These are phyloP conservation scores for Drosophila tropicalis DNA, from an alignment of 1,140 invertebrate species.

Conservation along the genomic window DNA sequence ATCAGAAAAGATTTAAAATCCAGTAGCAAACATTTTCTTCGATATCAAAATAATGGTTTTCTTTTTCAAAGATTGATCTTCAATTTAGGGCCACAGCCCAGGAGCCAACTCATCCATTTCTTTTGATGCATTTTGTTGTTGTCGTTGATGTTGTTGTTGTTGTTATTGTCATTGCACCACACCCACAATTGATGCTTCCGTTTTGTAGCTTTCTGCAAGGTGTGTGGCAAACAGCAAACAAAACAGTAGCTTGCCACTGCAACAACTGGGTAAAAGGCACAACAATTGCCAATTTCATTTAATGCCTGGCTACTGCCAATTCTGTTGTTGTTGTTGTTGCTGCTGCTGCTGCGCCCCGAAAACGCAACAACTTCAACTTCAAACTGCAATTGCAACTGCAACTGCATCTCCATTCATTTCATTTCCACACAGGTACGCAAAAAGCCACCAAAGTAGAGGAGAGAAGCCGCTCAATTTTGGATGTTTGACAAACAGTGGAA, in stretches of 20 bases:
- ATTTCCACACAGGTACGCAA: slow-evolving; percentile 62
- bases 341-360: slow-evolving; percentile 60
- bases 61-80: slow-evolving; percentile 77
- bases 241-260: slow-evolving; percentile 61
- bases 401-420: slow-evolving; percentile 27
- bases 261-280: slow-evolving; percentile 50
- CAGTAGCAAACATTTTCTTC: neutral
- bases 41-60: too few relatives aligned
- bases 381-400: slow-evolving; percentile 22
- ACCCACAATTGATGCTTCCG: slow-evolving; percentile 73
- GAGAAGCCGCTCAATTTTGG: slow-evolving; percentile 7
- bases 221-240: slow-evolving; percentile 59
- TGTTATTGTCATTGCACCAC: slow-evolving; percentile 49
- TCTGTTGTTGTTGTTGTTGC: too few relatives aligned
- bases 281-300: slow-evolving; percentile 79
- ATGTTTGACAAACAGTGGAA: slow-evolving; percentile 26
- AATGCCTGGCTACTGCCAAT: neutral
- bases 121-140: slow-evolving; percentile 4
- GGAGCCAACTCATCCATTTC: slow-evolving; percentile 67
- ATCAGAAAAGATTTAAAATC: neutral
- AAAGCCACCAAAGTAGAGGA: slow-evolving; percentile 32
- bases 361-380: slow-evolving; percentile 37
- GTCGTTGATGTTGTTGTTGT: neutral
- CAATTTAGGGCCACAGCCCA: slow-evolving; percentile 18
- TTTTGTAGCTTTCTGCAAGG: slow-evolving; percentile 61